Evolutionary conservation across 2,113 vertebrate genomes (phyloP).

Genomic region (Oryzias curvinotus): DNA sequence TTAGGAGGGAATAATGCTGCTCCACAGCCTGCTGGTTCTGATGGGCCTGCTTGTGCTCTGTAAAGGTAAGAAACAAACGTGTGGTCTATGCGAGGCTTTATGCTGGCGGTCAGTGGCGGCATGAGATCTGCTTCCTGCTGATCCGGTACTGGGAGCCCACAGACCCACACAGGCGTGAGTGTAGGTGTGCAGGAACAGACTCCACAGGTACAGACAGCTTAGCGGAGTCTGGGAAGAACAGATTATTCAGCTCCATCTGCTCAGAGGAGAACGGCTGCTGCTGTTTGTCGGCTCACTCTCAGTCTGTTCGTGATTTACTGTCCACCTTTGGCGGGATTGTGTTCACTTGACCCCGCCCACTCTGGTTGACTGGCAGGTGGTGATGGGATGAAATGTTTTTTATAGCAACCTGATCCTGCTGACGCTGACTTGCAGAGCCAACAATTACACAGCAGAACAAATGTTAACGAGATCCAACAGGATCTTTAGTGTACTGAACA

Average conservation of each 20-base stretch:
- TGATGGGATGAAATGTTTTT: conserved; percentile 63
- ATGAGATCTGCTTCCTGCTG: neutral
- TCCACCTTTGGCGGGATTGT: conserved; percentile 15
- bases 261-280: neutral
- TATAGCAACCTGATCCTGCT: conserved; percentile 76
- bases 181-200: neutral
- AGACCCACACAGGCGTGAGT: neutral
- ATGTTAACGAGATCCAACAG: too few relatives aligned
- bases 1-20: conserved; percentile 48
- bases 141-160: neutral
- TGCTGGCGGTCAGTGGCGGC: accelerated
- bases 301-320: neutral
- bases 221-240: conserved; percentile 9
- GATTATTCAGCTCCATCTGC: conserved; percentile 22
- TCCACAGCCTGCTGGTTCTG: conserved; percentile 36
- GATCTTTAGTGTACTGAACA: neutral
- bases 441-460: neutral
- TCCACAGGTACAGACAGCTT: conserved; percentile 4
- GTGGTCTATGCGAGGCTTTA: neutral
- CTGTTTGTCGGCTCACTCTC: neutral
- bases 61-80: conserved; percentile 60
- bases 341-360: conserved; percentile 24
- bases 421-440: conserved; percentile 51
- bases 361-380: conserved; percentile 10
- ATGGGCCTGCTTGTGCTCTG: conserved; percentile 59